Evolutionary conservation across 2,113 vertebrate genomes (phyloP), one percentile per base, ranked within the genome.

Genomic region (Pheucticus melanocephalus): DNA sequence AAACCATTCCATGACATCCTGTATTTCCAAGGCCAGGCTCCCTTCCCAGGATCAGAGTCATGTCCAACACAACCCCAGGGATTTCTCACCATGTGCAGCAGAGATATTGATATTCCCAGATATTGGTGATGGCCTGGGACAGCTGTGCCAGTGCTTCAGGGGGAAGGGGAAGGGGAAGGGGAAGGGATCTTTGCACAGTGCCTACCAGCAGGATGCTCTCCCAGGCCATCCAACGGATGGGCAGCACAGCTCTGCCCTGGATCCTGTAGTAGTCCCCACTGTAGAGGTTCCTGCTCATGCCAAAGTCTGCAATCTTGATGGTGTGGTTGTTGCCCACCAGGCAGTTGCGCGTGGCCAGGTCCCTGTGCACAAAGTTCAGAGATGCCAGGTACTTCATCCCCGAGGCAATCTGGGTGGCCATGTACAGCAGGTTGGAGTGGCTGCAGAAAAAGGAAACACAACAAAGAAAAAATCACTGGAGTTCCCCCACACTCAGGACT

Each of bases 211-310:
- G 97, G 89, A 99, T 99, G 97, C 99, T 99, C 57, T 99, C 99
- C 99, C 99, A 99, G 25, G 99, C 99, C 99, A 99, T 99, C 99
- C 99, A 99, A n/a, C 99, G 99, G 47, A 99, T 99, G 19, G 99
- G 99, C 59, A 99, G 98, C 23, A 99, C 99, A 0, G 99, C 99
- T 11, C 99, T 98, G 5, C 99, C 99, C 97, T 99, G 99, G 97
- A 99, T 99, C 27, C 99, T 97, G 96, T 99, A 99, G 95, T 99
- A 99, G 96, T 99, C 99, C 15, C 99, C 99, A 11, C 99, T 99
- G 95, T 99, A 99, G 10, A 99, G 98, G 94, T 99, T 99, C 33
- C 99, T 98, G 97, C 99, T 99, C 99, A 99, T 99, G 70, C 99
- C 99, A 10, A 99, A 99, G 92, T 99, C 99, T 2, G 99, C 99